Evolutionary conservation across 2,888 invertebrate genomes (phyloP).

Genomic region (Marasmarcha lunaedactyla): DNA sequence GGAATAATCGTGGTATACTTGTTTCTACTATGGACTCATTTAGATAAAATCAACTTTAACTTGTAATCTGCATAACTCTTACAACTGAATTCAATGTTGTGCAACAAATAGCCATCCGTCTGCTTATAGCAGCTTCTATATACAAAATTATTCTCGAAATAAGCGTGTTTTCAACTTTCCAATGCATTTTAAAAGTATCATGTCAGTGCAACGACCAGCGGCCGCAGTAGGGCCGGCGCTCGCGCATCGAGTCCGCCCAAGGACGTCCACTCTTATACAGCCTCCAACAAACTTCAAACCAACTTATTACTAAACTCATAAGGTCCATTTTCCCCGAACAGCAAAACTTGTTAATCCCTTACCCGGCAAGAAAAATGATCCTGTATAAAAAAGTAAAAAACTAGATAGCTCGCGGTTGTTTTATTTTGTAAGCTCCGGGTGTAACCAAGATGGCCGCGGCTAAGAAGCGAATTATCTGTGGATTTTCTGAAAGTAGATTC

Average conservation of each 20-base stretch:
- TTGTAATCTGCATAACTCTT: not conserved
- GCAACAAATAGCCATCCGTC: no score
- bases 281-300: conserved; percentile 34
- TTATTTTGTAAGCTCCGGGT: conserved; percentile 51
- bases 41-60: not conserved
- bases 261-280: conserved; percentile 59
- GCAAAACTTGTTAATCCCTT: conserved; percentile 37
- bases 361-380: conserved; percentile 67
- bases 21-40: no score
- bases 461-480: conserved; percentile 53
- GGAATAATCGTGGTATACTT: no score
- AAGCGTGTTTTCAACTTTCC: conserved; percentile 55
- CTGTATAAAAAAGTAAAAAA: conserved; percentile 64
- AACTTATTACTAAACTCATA: conserved; percentile 14
- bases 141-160: conserved; percentile 12
- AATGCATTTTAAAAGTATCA: conserved; percentile 64
- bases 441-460: conserved; percentile 61
- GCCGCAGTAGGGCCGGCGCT: conserved; percentile 51
- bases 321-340: conserved; percentile 24
- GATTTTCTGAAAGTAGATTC: conserved; percentile 34
- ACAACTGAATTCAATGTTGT: no score
- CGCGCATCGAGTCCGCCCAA: conserved; percentile 70
- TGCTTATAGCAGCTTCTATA: no score
- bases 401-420: conserved; percentile 51
- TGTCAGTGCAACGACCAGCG: conserved; percentile 65